Conservation (phyloP, 2,888 invertebrate genomes). For the Coelopa pilipes region DNA sequence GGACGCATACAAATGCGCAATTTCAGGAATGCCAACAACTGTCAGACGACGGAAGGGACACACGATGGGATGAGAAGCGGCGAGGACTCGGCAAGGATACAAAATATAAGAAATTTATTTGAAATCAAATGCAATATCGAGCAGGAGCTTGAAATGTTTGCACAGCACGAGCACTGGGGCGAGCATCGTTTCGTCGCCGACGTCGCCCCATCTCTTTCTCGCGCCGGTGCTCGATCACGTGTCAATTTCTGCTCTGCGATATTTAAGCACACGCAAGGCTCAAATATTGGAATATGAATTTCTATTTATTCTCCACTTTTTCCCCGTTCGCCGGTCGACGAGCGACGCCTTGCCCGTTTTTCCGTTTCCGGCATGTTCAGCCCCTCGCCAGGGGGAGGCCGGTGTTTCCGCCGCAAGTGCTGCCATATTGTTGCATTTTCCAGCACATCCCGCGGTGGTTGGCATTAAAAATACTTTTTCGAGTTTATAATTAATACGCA, state of each 20-base stretch:
- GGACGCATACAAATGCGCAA: slow-evolving; percentile 2
- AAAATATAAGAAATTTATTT: slow-evolving; percentile 2
- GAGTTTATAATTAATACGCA: too few species aligned
- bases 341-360: too few species aligned
- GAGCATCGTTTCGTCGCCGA: too few species aligned
- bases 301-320: background rate
- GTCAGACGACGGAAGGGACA: background rate
- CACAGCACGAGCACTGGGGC: too few species aligned
- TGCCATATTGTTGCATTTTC: too few species aligned
- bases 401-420: too few species aligned
- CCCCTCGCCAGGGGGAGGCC: too few species aligned
- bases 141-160: background rate
- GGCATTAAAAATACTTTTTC: too few species aligned
- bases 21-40: background rate
- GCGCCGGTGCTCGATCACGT: slow-evolving; percentile 26
- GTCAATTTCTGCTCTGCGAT: slow-evolving; percentile 21
- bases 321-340: too few species aligned
- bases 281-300: slow-evolving; percentile 18
- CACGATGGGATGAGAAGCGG: background rate
- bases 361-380: too few species aligned
- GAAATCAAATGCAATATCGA: slow-evolving; percentile 1
- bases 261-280: slow-evolving; percentile 8
- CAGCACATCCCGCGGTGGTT: too few species aligned
- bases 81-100: background rate
- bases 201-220: background rate